A percentile compares a stretch with the other conserved stretches of the same genome.
Evolutionary conservation across 2,797 vertebrate species (phyloP).

Genomic region (Dendrocincla fuliginosa): DNA sequence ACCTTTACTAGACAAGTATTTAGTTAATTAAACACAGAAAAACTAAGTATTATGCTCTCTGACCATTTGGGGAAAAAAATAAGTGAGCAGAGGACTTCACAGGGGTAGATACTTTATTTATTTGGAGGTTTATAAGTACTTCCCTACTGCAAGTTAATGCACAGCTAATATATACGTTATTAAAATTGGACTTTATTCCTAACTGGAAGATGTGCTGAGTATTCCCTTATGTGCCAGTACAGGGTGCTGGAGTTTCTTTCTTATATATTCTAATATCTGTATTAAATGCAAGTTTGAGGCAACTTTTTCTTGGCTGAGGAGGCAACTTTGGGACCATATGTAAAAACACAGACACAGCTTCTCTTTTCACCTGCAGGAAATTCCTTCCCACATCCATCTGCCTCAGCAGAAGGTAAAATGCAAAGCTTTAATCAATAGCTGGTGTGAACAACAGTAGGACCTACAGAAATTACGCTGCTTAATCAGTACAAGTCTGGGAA

Average conservation of each 20-base stretch:
- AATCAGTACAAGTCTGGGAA: neutral
- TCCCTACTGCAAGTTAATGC: neutral
- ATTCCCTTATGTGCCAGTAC: neutral
- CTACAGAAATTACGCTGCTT: neutral
- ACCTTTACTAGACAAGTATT: neutral
- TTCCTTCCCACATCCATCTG: neutral
- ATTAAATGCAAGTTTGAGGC: neutral
- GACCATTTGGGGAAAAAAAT: neutral
- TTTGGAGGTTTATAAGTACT: neutral
- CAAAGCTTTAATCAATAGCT: neutral
- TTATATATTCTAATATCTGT: neutral
- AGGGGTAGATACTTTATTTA: neutral
- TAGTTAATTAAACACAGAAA: neutral
- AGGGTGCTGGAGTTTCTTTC: neutral
- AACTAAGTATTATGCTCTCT: neutral
- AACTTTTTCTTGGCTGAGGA: neutral
- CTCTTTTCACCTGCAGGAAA: neutral
- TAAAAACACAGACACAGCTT: neutral
- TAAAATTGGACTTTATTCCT: neutral
- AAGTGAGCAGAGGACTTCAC: neutral
- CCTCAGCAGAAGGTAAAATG: neutral
- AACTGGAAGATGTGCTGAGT: neutral
- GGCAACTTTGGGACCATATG: neutral
- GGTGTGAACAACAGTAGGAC: neutral
- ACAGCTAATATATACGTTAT: neutral